A percentile compares a stretch with the other conserved stretches of the same genome.
phyloP scores from a whole-genome alignment of 2,797 vertebrate species.

The Chromis chromis region DNA sequence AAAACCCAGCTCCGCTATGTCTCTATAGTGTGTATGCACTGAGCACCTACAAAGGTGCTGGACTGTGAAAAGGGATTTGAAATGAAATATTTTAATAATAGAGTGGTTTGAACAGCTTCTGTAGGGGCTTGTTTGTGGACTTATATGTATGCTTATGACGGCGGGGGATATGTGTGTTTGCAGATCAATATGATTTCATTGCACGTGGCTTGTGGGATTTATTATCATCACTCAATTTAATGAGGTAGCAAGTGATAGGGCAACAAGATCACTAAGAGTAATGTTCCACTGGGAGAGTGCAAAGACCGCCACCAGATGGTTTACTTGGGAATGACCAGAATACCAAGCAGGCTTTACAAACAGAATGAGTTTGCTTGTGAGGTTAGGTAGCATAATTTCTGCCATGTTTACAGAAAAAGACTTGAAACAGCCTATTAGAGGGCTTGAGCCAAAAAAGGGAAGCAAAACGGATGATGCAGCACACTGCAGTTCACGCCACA shows the following conservation, averaged over 20 bases:
- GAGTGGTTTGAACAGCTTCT: conserved; percentile 38
- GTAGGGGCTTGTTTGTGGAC: conserved; percentile 44
- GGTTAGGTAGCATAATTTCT: conserved; percentile 58
- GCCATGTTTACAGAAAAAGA: conserved; percentile 69
- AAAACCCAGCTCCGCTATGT: conserved; percentile 51
- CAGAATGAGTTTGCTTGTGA: conserved; percentile 56
- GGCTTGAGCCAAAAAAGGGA: conserved; percentile 41
- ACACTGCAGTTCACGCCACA: conserved; percentile 25
- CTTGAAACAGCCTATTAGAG: conserved; percentile 64
- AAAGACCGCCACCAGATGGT: conserved; percentile 81
- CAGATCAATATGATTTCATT: conserved; percentile 79
- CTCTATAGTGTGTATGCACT: conserved; percentile 38
- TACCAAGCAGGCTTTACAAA: conserved; percentile 68
- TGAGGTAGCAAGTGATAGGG: conserved; percentile 80
- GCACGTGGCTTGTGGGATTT: conserved; percentile 74
- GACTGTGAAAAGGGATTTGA: conserved; percentile 63
- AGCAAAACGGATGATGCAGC: conserved; percentile 50
- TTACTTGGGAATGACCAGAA: conserved; percentile 69
- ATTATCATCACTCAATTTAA: conserved; percentile 83
- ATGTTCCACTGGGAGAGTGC: conserved; percentile 65
- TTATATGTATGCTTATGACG: conserved; percentile 57
- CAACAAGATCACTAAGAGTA: conserved; percentile 74
- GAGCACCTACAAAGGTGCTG: conserved; percentile 61
- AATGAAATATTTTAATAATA: conserved; percentile 65
- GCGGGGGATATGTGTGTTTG: conserved; percentile 42